Conservation (phyloP, 1,140 invertebrate species). For the Tetraneura akinire region DNA sequence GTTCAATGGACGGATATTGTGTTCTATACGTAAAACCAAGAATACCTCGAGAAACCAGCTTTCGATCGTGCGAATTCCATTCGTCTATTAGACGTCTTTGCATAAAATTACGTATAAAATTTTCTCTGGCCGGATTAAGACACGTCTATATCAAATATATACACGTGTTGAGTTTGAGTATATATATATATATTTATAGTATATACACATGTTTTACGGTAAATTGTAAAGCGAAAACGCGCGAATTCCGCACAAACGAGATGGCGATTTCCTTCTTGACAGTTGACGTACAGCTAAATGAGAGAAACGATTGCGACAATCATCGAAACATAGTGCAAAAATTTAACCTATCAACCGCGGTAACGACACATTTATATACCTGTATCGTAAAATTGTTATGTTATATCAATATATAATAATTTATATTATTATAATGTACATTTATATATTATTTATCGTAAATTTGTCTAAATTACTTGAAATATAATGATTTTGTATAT, state of each 20-base stretch:
- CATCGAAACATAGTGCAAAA: background rate
- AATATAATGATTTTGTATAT: no score
- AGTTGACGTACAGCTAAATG: background rate
- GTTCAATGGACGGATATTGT: no score
- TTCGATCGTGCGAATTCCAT: background rate
- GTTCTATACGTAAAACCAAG: background rate
- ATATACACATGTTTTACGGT: background rate
- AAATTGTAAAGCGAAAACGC: background rate
- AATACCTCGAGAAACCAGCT: background rate
- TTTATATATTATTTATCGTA: no score
- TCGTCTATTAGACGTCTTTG: background rate
- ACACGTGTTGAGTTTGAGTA: background rate
- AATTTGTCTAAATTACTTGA: no score
- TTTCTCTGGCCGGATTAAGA: background rate
- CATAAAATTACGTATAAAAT: background rate
- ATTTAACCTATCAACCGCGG: no score
- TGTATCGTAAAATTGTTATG: no score
- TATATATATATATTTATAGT: no score
- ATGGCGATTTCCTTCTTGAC: background rate
- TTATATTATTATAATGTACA: no score
- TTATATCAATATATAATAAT: no score
- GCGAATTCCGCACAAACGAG: constrained; percentile 20
- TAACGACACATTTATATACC: no score
- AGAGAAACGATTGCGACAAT: constrained; percentile 7
- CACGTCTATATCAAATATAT: constrained; percentile 1